Base-by-base conservation (phyloP, 2,888 invertebrate species). In the Stenotaenia linearis region DNA sequence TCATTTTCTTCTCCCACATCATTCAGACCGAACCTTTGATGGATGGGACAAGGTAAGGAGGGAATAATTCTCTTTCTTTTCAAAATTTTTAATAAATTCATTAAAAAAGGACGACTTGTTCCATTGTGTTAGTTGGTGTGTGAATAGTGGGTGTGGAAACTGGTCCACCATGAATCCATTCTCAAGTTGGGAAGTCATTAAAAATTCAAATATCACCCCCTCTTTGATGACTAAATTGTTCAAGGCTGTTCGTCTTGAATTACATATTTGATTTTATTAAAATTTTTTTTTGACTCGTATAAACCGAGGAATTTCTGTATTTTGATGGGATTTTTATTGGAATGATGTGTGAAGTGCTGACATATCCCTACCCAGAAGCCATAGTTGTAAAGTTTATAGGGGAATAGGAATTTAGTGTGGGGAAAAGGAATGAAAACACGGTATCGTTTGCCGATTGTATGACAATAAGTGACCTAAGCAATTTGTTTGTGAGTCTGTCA, bases 91-190 rank as follows among this genome's bases (percentile, higher is more conserved):
- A 69, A 69, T 69, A 69, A 69, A 69, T 28, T 69, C 28, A 69
- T 69, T 28, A 69, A 69, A 69, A n/a, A 69, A 69, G 69, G 61
- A 61, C 61, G 69, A 25, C 69, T 69, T 28, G 69, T 69, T 69
- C 28, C 69, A 69, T 69, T 69, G 69, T 69, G 69, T 69, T 69
- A 69, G 25, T 69, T 69, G 28, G 10, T 69, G 69, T 69, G 69
- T 69, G 69, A 69, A 69, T 69, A 69, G 69, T 28, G 69, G 69
- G 69, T 69, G 69, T 69, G 69, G 69, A 69, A 69, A 69, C 69
- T 69, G 69, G 69, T 69, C 69, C 28, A 69, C 69, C 69, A 69
- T 69, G 69, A 69, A 3, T 69, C 69, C 69, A 69, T 69, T 69
- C 28, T 69, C 69, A 69, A 25, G 9, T 69, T 69, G 28, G 69